A percentile compares a stretch with the other conserved stretches of the same genome.
These are phyloP conservation scores for Heteractis magnifica DNA, from an alignment of 92 coral and sea anemone genomes.

Conservation along the genomic window DNA sequence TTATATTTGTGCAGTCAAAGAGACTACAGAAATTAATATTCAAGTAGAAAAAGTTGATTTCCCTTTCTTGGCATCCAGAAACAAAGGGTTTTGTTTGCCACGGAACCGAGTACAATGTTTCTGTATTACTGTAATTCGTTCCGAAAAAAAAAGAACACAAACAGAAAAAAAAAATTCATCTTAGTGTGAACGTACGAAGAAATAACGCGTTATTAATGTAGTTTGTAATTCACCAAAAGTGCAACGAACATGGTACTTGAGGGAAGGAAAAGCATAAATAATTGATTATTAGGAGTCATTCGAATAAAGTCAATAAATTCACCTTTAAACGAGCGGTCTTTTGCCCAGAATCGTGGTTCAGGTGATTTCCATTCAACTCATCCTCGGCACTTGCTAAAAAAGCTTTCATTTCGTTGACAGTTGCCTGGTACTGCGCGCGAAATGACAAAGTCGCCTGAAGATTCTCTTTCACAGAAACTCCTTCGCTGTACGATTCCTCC, in stretches of 20 bases:
- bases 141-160: neutral
- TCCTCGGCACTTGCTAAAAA: slow-evolving; percentile 35
- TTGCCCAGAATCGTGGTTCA: slow-evolving; percentile 10
- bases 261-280: neutral
- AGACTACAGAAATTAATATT: neutral
- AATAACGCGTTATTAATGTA: neutral
- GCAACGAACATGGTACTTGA: neutral
- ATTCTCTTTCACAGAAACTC: slow-evolving; percentile 34
- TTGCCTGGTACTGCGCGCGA: slow-evolving; percentile 61
- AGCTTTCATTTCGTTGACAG: slow-evolving; percentile 35
- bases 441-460: slow-evolving; percentile 60
- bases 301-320: neutral
- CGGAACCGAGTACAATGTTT: neutral
- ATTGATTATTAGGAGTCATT: neutral
- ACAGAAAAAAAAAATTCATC: neutral
- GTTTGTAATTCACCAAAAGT: neutral
- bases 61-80: neutral
- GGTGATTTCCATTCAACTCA: slow-evolving; percentile 29
- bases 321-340: slow-evolving; percentile 20
- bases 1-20: neutral
- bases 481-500: slow-evolving; percentile 44
- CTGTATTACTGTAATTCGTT: neutral
- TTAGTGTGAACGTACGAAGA: neutral
- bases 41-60: neutral
- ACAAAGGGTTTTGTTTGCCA: neutral